Evolutionary conservation across 2,113 vertebrate species (phyloP).

Genomic region (Ranitomeya variabilis): DNA sequence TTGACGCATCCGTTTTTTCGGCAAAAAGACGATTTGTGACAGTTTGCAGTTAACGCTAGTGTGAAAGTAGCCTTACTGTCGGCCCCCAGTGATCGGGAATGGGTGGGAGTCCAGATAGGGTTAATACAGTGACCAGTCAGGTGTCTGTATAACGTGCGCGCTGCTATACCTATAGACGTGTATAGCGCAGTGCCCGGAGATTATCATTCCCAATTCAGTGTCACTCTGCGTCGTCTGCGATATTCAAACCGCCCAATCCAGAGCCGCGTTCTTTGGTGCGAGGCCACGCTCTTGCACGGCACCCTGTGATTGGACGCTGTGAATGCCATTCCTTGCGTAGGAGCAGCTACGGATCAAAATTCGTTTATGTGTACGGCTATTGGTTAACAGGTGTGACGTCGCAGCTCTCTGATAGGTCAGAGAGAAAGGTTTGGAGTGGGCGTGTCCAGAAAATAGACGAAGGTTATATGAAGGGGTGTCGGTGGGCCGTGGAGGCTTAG

Average conservation of each 20-base stretch:
- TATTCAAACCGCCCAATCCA: constrained; percentile 38
- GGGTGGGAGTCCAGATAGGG: no score
- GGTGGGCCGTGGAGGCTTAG: constrained; percentile 23
- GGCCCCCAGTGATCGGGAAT: no score
- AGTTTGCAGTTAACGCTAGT: no score
- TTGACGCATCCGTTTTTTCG: no score
- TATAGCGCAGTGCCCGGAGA: no score
- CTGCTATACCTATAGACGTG: no score
- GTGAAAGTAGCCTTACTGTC: no score
- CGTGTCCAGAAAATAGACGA: constrained; percentile 3
- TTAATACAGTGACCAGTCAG: no score
- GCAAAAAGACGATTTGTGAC: no score
- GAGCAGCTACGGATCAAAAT: background rate
- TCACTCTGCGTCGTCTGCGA: constrained; percentile 23
- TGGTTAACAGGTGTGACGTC: background rate
- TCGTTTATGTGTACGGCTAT: background rate
- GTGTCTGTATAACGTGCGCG: no score
- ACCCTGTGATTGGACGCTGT: background rate
- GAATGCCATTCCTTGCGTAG: background rate
- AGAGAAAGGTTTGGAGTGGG: background rate
- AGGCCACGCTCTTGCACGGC: no score
- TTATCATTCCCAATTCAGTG: no score
- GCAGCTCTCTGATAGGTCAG: background rate
- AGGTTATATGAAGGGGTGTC: constrained; percentile 57
- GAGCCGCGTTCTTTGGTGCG: background rate